Evolutionary conservation across 1,140 invertebrate species (phyloP).

Genomic region (Cotesia typhae): DNA sequence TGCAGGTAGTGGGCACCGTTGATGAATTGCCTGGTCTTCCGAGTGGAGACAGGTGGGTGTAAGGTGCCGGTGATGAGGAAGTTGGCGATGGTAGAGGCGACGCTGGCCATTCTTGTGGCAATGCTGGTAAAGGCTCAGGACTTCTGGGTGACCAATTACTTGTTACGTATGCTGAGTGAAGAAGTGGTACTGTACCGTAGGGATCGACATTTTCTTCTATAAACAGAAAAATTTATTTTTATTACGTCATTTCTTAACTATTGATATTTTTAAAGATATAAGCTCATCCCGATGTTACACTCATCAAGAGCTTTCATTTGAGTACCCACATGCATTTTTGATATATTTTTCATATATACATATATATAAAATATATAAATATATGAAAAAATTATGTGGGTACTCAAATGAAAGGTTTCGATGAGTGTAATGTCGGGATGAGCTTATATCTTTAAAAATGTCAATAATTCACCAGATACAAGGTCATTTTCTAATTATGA

Average conservation of each 20-base stretch:
- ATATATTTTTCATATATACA: too few species aligned
- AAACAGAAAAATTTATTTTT: neutral
- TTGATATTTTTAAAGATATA: too few species aligned
- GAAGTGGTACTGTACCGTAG: slow-evolving; percentile 58
- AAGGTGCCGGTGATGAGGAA: slow-evolving; percentile 47
- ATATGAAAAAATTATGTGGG: too few species aligned
- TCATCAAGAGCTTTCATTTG: too few species aligned
- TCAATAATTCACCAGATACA: too few species aligned
- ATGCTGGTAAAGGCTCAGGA: slow-evolving; percentile 53
- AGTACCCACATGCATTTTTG: too few species aligned
- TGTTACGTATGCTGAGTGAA: slow-evolving; percentile 62
- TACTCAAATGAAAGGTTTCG: too few species aligned
- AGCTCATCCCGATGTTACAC: too few species aligned
- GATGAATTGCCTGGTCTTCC: slow-evolving; percentile 43
- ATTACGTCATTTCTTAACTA: neutral
- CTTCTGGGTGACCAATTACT: slow-evolving; percentile 60
- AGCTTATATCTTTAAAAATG: too few species aligned
- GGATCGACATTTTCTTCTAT: slow-evolving; percentile 58
- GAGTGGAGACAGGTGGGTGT: slow-evolving; percentile 45
- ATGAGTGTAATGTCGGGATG: too few species aligned
- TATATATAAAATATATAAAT: too few species aligned
- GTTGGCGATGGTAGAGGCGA: slow-evolving; percentile 60
- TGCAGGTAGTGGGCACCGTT: slow-evolving; percentile 50
- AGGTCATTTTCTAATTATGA: too few species aligned
- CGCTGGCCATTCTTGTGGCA: slow-evolving; percentile 58